Evolutionary conservation across 2,113 vertebrate species (phyloP).

Genomic region (Xiphophorus couchianus): DNA sequence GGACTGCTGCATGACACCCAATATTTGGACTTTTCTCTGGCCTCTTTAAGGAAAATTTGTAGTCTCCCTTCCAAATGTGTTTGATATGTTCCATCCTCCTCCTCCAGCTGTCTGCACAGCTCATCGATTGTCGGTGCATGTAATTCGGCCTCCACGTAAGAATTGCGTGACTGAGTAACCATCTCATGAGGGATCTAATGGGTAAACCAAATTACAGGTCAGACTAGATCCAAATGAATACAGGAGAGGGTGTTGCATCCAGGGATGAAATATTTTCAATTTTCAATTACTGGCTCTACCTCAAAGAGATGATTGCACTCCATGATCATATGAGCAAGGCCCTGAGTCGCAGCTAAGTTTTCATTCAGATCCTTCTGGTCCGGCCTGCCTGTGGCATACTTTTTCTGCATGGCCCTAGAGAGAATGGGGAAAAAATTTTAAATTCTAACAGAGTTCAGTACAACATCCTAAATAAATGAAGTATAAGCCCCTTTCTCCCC

Average conservation of each 20-base stretch:
- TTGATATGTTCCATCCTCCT: conserved; percentile 85
- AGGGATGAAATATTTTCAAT: conserved; percentile 28
- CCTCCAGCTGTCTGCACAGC: conserved; percentile 87
- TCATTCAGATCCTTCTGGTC: conserved; percentile 98
- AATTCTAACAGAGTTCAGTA: conserved; percentile 38
- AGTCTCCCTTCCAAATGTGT: conserved; percentile 86
- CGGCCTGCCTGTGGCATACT: conserved; percentile 93
- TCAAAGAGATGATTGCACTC: conserved; percentile 96
- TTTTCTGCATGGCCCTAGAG: conserved; percentile 95
- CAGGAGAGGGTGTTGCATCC: conserved; percentile 14
- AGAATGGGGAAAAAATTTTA: conserved; percentile 56
- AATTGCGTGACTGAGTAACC: conserved; percentile 90
- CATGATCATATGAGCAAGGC: conserved; percentile 96
- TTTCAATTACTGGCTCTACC: conserved; percentile 73
- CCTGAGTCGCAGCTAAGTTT: conserved; percentile 95
- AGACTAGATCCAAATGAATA: conserved; percentile 23
- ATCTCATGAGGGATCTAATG: conserved; percentile 92
- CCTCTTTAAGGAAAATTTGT: conserved; percentile 91
- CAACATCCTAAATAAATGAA: conserved; percentile 24
- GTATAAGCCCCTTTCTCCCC: conserved; percentile 54
- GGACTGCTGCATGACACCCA: conserved; percentile 89
- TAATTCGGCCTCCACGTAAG: conserved; percentile 90
- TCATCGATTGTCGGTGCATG: conserved; percentile 88
- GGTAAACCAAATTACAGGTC: conserved; percentile 13
- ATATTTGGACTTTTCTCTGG: conserved; percentile 92